Evolutionary conservation across 2,888 invertebrate species (phyloP), one percentile per base, ranked within the genome.

Genomic region (Arge pagana): DNA sequence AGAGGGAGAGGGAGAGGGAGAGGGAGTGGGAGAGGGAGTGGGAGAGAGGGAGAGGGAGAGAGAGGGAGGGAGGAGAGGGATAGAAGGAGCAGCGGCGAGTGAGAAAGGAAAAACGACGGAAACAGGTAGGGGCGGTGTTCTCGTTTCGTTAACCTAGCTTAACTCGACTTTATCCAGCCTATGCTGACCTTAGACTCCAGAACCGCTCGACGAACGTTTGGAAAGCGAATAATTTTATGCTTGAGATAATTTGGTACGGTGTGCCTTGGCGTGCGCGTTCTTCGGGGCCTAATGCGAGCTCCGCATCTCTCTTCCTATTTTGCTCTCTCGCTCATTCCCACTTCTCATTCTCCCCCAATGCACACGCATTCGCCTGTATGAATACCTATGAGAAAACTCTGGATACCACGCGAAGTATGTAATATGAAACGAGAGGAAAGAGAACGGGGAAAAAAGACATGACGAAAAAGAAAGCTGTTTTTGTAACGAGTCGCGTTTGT

Each of bases 151-250:
- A 23, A 21, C 33, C 43, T 33, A 45, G 30, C 43, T 33, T 33
- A 16, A 33, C 33, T 45, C n/a, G 33, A 45, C 45, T 45, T 45
- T 33, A 10, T 21, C 16, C 23, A 33, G 45, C 6, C 45, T 33
- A n/a, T 45, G 23, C 45, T 33, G 45, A 45, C 33, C 33, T 45
- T 23, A 45, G 33, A 33, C 45, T 45, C 11, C 15, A 33, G 33
- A 45, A 45, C 23, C 33, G 23, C 45, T 42, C 42, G 30, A 21
- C 45, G 45, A 23, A 33, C 30, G 33, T 45, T 45, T 45, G 33
- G 45, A 45, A 33, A 45, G 45, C 45, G 31, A 45, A n/a, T n/a
- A n/a, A 45, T 31, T 45, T 45, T 45, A 21, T 33, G 45, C 33
- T 33, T 45, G 45, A 45, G 45, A 23, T 45, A 19, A 33, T 45